Evolutionary conservation across 2,888 invertebrate species (phyloP).

Genomic region (Sesamia inferens): DNA sequence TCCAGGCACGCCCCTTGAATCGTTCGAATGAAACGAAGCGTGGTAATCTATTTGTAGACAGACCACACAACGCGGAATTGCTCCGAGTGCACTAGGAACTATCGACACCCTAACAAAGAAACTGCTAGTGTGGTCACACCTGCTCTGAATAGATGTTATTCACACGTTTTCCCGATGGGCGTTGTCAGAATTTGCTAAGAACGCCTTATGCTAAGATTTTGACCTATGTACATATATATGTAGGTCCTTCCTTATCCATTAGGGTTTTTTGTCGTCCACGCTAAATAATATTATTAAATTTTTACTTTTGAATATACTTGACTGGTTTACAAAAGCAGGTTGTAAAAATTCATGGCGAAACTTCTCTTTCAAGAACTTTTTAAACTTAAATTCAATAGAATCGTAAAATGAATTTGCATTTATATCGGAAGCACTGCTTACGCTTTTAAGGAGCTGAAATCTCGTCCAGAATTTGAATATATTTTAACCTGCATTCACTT

Average conservation of each 20-base stretch:
- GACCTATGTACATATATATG: too few species aligned
- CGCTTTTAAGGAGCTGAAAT: slow-evolving; percentile 32
- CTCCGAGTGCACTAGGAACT: slow-evolving; percentile 15
- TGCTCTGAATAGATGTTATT: slow-evolving; percentile 17
- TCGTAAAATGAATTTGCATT: slow-evolving; percentile 61
- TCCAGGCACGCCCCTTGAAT: slow-evolving; percentile 45
- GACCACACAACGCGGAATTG: slow-evolving; percentile 47
- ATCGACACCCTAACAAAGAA: slow-evolving; percentile 8
- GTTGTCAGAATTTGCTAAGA: not conserved
- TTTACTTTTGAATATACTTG: slow-evolving; percentile 19
- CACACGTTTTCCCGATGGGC: too few species aligned
- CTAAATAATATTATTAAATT: slow-evolving; percentile 3
- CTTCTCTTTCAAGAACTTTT: slow-evolving; percentile 44
- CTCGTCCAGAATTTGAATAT: slow-evolving; percentile 35
- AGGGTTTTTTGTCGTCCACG: not conserved
- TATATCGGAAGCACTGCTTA: slow-evolving; percentile 46
- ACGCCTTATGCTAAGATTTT: not conserved
- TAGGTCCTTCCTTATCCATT: too few species aligned
- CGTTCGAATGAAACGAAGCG: slow-evolving; percentile 23
- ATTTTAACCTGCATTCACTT: slow-evolving; percentile 31
- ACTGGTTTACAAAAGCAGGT: slow-evolving; percentile 11
- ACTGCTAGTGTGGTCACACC: slow-evolving; percentile 19
- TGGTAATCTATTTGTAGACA: slow-evolving; percentile 42
- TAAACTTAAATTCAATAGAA: slow-evolving; percentile 56
- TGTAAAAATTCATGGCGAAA: slow-evolving; percentile 40